Conservation (phyloP, 1,140 invertebrate species). For the Batillaria attramentaria region DNA sequence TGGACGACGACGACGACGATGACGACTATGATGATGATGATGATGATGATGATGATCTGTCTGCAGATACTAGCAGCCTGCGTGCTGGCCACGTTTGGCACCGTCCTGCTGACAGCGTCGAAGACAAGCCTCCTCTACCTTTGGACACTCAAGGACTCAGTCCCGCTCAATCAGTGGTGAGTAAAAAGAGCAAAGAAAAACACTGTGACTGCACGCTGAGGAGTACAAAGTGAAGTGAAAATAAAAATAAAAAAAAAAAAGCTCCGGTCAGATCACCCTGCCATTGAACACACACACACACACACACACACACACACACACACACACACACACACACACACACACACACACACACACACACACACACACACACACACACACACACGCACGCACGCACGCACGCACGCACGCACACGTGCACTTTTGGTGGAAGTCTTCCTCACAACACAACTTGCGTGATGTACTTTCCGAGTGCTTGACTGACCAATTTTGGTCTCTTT, state of each 20-base stretch:
- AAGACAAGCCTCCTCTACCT: constrained; percentile 24
- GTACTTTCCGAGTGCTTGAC: too few relatives aligned
- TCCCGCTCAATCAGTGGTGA: constrained; percentile 11
- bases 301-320: not conserved
- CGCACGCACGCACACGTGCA: too few relatives aligned
- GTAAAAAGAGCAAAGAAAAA: too few relatives aligned
- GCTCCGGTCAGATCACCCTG: not conserved
- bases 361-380: too few relatives aligned
- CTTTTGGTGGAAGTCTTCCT: too few relatives aligned
- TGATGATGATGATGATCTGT: constrained; percentile 8
- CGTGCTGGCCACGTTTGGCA: constrained; percentile 17
- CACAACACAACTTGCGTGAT: too few relatives aligned
- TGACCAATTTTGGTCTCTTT: too few relatives aligned
- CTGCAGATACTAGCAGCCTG: constrained; percentile 9
- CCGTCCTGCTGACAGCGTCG: constrained; percentile 15
- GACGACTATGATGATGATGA: not conserved
- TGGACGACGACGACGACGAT: not conserved
- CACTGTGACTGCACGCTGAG: too few relatives aligned
- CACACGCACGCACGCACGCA: too few relatives aligned
- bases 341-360: too few relatives aligned
- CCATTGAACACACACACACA: not conserved
- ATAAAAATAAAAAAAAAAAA: not conserved
- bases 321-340: not conserved
- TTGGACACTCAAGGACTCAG: not conserved
- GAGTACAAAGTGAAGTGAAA: too few relatives aligned